phyloP scores from a whole-genome alignment of 2,888 invertebrate species.

The Pseudococcus longispinus region DNA sequence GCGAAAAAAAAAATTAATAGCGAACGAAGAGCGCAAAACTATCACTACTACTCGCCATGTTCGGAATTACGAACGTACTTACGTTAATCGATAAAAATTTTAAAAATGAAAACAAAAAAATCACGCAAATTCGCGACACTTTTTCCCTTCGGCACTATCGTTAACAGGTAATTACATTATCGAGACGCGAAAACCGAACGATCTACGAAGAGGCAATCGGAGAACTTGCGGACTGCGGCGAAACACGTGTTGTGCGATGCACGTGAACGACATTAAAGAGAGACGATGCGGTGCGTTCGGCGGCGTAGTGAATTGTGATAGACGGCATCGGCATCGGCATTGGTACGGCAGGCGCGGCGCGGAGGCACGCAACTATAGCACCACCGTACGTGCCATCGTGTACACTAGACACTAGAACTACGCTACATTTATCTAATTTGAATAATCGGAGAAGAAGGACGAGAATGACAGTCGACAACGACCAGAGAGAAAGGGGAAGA shows the following conservation, averaged over 20 bases:
- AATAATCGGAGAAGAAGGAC: not conserved
- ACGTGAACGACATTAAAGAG: slow-evolving; percentile 10
- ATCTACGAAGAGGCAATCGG: not conserved
- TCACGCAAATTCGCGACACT: not conserved
- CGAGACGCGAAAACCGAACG: not conserved
- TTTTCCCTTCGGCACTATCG: not conserved
- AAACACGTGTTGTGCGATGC: slow-evolving; percentile 20
- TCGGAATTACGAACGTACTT: not conserved
- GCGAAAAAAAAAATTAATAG: not conserved
- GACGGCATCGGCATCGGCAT: not conserved
- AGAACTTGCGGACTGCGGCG: not conserved
- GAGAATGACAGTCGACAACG: not conserved
- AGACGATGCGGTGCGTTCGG: not conserved
- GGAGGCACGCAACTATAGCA: not conserved
- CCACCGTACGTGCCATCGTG: not conserved
- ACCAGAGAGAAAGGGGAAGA: too few relatives aligned
- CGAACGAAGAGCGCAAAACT: not conserved
- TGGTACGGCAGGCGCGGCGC: not conserved
- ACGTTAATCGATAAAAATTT: not conserved
- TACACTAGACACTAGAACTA: not conserved
- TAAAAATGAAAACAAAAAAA: not conserved
- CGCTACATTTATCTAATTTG: not conserved
- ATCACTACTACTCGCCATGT: not conserved
- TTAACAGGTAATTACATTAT: not conserved
- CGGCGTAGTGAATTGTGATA: not conserved